Evolutionary conservation across 2,113 vertebrate species (phyloP).

Genomic region (Cebidichthys violaceus): DNA sequence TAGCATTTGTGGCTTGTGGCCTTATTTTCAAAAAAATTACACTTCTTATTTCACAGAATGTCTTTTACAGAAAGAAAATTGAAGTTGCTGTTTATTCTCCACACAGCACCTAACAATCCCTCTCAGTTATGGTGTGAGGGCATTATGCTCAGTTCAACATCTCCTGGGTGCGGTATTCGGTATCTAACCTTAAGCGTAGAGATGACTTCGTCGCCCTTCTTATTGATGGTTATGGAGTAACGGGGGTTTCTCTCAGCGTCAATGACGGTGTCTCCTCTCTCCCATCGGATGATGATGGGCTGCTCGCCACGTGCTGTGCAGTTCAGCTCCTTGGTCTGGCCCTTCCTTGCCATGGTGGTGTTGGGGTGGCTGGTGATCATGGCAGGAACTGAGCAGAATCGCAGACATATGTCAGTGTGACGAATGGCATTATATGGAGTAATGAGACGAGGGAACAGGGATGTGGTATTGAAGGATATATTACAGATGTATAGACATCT

Average conservation of each 20-base stretch:
- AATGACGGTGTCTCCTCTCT: constrained; percentile 97
- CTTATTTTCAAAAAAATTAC: background rate
- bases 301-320: constrained; percentile 96
- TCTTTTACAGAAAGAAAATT: background rate
- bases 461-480: constrained; percentile 58
- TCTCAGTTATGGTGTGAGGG: background rate
- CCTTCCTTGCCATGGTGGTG: constrained; percentile 98
- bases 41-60: background rate
- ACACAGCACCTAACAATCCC: background rate
- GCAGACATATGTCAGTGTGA: constrained; percentile 57
- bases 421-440: constrained; percentile 52
- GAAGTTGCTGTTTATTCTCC: background rate
- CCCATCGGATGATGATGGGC: constrained; percentile 99
- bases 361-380: constrained; percentile 99
- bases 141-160: background rate
- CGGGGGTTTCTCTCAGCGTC: constrained; percentile 95
- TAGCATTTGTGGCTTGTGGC: background rate
- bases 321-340: constrained; percentile 96
- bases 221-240: constrained; percentile 96
- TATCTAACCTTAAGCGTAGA: constrained; percentile 94
- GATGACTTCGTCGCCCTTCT: constrained; percentile 96
- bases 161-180: background rate
- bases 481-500: constrained; percentile 74
- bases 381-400: constrained; percentile 89
- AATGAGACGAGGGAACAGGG: constrained; percentile 58